Evolutionary conservation across 2,797 vertebrate species (phyloP), one percentile per base, ranked within the genome.

Genomic region (Heterohyrax brucei): DNA sequence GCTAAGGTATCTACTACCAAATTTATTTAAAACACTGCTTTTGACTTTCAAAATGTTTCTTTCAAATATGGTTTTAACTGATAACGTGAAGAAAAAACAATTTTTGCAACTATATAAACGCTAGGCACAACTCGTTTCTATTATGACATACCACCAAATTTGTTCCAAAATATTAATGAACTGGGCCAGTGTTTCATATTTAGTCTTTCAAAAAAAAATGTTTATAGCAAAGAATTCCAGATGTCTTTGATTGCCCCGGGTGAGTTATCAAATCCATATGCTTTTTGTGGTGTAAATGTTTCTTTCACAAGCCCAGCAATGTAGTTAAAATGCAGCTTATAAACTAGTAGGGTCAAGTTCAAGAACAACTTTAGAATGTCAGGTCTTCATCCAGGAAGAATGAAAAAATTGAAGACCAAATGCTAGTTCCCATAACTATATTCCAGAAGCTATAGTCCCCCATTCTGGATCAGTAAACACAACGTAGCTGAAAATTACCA

Each of bases 221-320:
- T 95, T 97, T 97, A 83, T 30, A 89, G 87, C 61, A 90, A 81
- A 85, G 84, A 92, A 93, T 59, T 13, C 26, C 79, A 91, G 26
- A 81, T 3, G 8, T 96, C 89, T 70, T 97, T 96, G 10, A 95
- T 96, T 97, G 96, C 97, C 93, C 46, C 44, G 21, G 21, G 44
- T 91, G 33, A 39, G 62, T 80, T 97, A 96, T 97, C 77, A 97
- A 79, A 96, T 95, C 95, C 97, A 97, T 96, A 94, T 97, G 95
- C 76, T 56, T 89, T 90, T 84, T 93, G 85, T 56, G 48, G 5
- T 94, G 22, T 81, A 82, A 94, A 87, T 5, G 73, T 95, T 96
- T 97, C 90, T 93, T 77, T 73, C 83, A 61, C 81, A 80, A 82
- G n/a, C 53, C 77, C 1, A 9, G 61, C 87, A 50, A 82, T 68